Conservation (phyloP, 1,140 invertebrate genomes). For the Sweltsa coloradensis region DNA sequence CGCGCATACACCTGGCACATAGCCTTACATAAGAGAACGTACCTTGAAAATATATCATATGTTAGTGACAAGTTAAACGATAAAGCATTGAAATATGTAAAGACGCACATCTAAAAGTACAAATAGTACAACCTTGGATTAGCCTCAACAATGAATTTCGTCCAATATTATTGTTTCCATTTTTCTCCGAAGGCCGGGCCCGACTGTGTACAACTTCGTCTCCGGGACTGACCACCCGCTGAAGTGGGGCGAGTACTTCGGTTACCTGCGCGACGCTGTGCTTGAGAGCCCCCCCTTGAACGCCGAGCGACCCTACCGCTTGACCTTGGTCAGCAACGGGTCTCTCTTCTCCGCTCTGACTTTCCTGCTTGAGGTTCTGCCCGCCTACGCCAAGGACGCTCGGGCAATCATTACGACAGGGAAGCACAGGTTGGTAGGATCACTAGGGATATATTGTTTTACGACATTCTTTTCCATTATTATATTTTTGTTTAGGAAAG, state of each 20-base stretch:
- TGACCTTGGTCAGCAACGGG: background rate
- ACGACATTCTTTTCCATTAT: too few species aligned
- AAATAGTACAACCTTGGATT: too few species aligned
- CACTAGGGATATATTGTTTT: too few species aligned
- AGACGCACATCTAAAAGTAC: too few species aligned
- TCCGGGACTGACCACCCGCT: conserved; percentile 7
- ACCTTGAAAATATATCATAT: too few species aligned
- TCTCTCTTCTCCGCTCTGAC: background rate
- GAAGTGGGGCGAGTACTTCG: conserved; percentile 8
- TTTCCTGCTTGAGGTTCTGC: conserved; percentile 1
- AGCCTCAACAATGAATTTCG: background rate
- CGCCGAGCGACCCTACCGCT: background rate
- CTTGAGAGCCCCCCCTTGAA: background rate
- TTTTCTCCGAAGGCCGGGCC: background rate
- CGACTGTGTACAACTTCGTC: conserved; percentile 14
- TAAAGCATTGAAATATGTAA: too few species aligned
- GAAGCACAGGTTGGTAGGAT: conserved; percentile 3
- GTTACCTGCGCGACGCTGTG: background rate
- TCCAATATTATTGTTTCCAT: background rate
- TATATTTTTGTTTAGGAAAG: too few species aligned
- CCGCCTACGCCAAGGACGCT: background rate
- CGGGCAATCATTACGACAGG: conserved; percentile 2
- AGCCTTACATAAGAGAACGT: too few species aligned
- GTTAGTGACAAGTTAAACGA: too few species aligned
- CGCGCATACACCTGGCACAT: too few species aligned